Evolutionary conservation across 2,797 vertebrate genomes (phyloP).

Genomic region (Hoplostethus mediterraneus): DNA sequence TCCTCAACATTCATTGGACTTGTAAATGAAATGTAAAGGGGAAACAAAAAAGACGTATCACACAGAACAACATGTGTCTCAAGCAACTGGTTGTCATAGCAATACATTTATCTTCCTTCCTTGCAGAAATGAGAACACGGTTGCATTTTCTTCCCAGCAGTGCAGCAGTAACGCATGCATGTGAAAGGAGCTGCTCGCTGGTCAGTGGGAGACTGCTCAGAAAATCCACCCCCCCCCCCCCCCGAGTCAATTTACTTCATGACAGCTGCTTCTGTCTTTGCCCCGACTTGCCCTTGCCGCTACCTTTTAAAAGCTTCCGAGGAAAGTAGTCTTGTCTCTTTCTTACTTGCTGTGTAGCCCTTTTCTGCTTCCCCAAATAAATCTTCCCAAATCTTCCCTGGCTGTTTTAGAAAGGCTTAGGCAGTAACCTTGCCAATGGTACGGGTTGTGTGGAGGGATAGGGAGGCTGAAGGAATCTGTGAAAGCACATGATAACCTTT

Average conservation of each 20-base stretch:
- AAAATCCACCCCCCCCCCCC: neutral
- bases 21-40: no score
- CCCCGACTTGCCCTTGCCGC: conserved; percentile 12
- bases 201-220: no score
- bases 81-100: no score
- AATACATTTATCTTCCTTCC: no score
- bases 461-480: conserved; percentile 12
- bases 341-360: neutral
- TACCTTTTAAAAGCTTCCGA: conserved; percentile 8
- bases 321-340: conserved; percentile 3
- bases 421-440: conserved; percentile 39
- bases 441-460: neutral
- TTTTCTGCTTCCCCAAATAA: conserved; percentile 4
- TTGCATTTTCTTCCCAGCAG: no score
- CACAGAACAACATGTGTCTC: neutral
- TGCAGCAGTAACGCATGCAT: no score
- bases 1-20: no score
- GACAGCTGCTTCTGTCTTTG: neutral
- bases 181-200: no score
- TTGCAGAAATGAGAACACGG: no score
- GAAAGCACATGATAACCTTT: conserved; percentile 55
- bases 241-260: conserved; percentile 2
- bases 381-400: conserved; percentile 13
- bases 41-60: neutral
- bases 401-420: conserved; percentile 5